These are phyloP conservation scores for Troides helena DNA, from an alignment of 2,888 invertebrate species.

Conservation along the genomic window DNA sequence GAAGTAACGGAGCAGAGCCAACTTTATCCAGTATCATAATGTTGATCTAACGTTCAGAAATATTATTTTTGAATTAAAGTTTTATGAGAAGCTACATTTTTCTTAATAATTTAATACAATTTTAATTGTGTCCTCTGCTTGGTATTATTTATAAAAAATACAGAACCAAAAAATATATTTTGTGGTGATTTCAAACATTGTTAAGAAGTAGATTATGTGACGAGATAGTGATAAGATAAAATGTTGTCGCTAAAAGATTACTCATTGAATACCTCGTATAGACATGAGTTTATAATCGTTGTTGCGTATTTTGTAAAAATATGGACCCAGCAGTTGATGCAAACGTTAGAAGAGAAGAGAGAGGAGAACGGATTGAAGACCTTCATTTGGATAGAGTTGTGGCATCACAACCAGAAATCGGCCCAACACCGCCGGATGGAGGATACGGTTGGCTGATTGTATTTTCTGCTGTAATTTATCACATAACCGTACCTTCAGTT, in stretches of 20 bases:
- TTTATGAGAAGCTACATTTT: no score
- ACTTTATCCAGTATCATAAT: conserved; percentile 14
- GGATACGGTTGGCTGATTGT: conserved; percentile 85
- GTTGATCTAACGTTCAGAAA: conserved; percentile 21
- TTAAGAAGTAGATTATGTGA: conserved; percentile 65
- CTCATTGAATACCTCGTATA: conserved; percentile 52
- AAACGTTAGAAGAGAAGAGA: conserved; percentile 39
- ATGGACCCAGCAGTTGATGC: conserved; percentile 58
- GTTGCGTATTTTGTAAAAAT: conserved; percentile 56
- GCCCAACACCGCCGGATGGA: conserved; percentile 83
- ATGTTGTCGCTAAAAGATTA: conserved; percentile 62
- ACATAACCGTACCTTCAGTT: conserved; percentile 80
- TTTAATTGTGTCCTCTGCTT: no score
- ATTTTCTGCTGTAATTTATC: conserved; percentile 78
- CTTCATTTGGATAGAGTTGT: conserved; percentile 81
- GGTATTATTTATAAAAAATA: neutral
- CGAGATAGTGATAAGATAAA: conserved; percentile 76
- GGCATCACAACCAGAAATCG: conserved; percentile 83
- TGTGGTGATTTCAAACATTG: conserved; percentile 44
- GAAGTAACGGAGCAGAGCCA: neutral
- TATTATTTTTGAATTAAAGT: neutral
- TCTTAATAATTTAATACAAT: no score
- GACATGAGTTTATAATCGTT: conserved; percentile 66
- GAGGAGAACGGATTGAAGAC: conserved; percentile 56
- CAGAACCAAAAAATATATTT: conserved; percentile 11